phyloP scores from a whole-genome alignment of 2,113 vertebrate genomes.

The Lontra canadensis region DNA sequence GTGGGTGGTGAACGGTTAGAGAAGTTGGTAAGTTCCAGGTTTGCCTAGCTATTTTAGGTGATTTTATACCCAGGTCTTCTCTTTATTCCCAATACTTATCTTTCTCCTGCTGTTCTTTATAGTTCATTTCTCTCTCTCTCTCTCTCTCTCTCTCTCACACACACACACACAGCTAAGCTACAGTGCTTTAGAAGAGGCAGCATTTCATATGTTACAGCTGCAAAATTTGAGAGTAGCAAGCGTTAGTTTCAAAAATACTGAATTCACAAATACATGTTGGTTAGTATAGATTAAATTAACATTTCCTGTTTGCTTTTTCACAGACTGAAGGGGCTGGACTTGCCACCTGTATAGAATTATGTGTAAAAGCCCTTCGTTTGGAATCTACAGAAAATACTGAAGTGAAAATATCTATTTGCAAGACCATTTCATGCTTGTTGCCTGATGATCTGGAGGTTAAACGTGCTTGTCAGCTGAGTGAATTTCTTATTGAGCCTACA shows the following conservation, averaged over 20 bases:
- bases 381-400: conserved; percentile 91
- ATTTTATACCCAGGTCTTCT: not conserved
- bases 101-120: not conserved
- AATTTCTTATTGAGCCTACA: conserved; percentile 97
- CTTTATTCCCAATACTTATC: not conserved
- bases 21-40: conserved; percentile 1
- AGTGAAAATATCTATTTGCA: conserved; percentile 96
- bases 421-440: conserved; percentile 97
- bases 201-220: not conserved
- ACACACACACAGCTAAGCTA: not conserved
- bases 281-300: conserved; percentile 39
- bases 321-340: conserved; percentile 93
- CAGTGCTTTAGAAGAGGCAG: not conserved
- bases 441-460: conserved; percentile 97
- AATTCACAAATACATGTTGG: not conserved
- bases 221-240: conserved; percentile 29
- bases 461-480: conserved; percentile 96
- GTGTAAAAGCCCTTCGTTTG: conserved; percentile 93
- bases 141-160: no score
- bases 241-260: not conserved
- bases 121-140: not conserved
- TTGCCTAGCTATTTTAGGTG: not conserved
- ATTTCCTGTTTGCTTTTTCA: conserved; percentile 74
- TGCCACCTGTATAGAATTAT: conserved; percentile 94
- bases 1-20: not conserved